Percentiles rank a stretch among this genome's conserved stretches.
Conservation (phyloP, 2,113 vertebrate genomes). For the Edolisoma coerulescens region DNA sequence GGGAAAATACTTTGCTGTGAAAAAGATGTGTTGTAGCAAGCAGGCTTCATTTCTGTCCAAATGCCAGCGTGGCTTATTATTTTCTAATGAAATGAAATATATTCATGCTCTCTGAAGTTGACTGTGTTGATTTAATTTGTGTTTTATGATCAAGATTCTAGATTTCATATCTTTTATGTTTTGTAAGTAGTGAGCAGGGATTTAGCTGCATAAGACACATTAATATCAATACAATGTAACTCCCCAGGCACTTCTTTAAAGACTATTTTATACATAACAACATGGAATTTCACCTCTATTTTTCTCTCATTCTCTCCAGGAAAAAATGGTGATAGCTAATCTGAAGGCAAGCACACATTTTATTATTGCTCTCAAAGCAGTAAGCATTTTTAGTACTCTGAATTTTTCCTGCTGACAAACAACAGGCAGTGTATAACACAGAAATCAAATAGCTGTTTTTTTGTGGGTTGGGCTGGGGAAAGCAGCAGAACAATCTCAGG, state of each 20-base stretch:
- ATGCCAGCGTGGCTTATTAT: background rate
- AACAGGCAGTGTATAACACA: background rate
- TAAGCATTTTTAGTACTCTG: constrained; percentile 12
- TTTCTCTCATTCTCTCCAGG: background rate
- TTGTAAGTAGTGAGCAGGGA: constrained; percentile 5
- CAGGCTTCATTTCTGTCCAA: background rate
- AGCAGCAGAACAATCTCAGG: background rate
- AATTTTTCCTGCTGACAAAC: constrained; percentile 19
- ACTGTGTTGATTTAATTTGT: constrained; percentile 32
- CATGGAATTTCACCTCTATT: background rate
- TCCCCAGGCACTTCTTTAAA: background rate
- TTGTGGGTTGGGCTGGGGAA: background rate
- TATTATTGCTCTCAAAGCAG: constrained; percentile 21
- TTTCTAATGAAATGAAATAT: constrained; percentile 35
- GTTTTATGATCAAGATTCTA: constrained; percentile 1
- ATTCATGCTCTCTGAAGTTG: background rate
- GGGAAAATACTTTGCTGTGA: background rate
- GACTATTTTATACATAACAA: constrained; percentile 1
- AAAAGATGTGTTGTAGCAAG: background rate
- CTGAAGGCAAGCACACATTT: constrained; percentile 7
- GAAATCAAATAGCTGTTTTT: background rate
- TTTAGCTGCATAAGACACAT: constrained; percentile 14
- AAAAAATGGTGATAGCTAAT: background rate
- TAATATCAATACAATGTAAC: constrained; percentile 4
- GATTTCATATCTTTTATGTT: background rate